Conservation (phyloP, 2,888 invertebrate species). For the Aelia acuminata region DNA sequence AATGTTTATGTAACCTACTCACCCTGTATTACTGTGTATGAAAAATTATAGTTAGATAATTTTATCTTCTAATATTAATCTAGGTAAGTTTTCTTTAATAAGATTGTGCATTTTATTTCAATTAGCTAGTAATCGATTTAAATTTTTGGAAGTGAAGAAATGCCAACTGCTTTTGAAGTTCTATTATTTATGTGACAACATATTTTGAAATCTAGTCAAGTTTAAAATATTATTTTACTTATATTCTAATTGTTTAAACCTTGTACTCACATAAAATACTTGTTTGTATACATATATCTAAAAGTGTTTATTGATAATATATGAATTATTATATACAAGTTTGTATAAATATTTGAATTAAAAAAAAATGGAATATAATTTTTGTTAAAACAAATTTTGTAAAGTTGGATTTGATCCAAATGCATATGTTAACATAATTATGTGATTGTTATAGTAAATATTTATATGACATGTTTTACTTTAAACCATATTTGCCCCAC, state of each 20-base stretch:
- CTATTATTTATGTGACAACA: neutral
- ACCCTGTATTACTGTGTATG: neutral
- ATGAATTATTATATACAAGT: neutral
- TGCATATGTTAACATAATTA: neutral
- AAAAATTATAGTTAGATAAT: neutral
- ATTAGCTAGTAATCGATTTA: neutral
- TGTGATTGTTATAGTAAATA: slow-evolving; percentile 30
- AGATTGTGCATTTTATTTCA: neutral
- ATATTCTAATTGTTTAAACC: neutral
- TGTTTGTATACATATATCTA: neutral
- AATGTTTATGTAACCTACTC: neutral
- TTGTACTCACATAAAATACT: neutral
- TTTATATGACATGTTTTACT: neutral
- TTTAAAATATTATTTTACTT: neutral
- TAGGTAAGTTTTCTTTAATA: neutral
- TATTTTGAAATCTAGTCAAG: slow-evolving; percentile 1
- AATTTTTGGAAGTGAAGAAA: slow-evolving; percentile 4
- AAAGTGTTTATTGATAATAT: neutral
- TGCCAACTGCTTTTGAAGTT: neutral
- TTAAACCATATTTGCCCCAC: neutral
- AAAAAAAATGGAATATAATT: neutral
- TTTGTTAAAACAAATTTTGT: neutral
- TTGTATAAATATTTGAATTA: neutral
- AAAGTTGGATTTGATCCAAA: neutral
- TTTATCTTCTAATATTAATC: neutral